Evolutionary conservation across 2,888 invertebrate species (phyloP), one percentile per base, ranked within the genome.

Genomic region (Tortrix viridana): DNA sequence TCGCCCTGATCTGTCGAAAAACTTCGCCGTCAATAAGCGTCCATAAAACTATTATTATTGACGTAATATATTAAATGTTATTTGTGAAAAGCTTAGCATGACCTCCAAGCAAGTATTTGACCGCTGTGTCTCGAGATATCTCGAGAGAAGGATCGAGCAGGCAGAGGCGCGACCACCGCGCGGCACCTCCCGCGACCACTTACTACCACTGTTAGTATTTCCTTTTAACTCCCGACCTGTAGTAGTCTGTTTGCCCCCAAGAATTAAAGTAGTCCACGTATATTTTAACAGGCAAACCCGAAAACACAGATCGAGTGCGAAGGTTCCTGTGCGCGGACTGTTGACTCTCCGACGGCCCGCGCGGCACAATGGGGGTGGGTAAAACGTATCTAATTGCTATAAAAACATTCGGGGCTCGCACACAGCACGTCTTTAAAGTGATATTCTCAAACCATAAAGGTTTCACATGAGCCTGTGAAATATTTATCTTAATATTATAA

Each of bases 401-500:
- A 88, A 91, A 92, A 91, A 89, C 89, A 88, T 79, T 80, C 75
- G 80, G 80, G 71, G 72, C 75, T 80, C 80, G 80, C 77, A 85
- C 85, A 81, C 81, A 82, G 86, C 82, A 87, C 85, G 88, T 88
- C 88, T 89, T 89, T 85, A 86, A 88, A 89, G 88, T 88, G 86
- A 90, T 91, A 90, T 90, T 90, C 87, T 88, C 86, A 83, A 87
- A 81, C 88, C 89, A 89, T 91, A 90, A 91, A 90, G 88, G 88
- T 89, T 91, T 92, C 91, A 90, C 92, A 84, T 83, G 81, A 76
- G 75, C 81, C 84, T 90, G 92, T 89, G 91, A 92, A 92, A 92
- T 91, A 90, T 91, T 90, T 92, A 89, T 85, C 88, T 86, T 91
- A 89, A 92, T 92, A 90, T 90, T 89, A 91, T 91, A 92, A 88